Conservation (phyloP, 2,113 vertebrate genomes). For the Dasypus novemcinctus region DNA sequence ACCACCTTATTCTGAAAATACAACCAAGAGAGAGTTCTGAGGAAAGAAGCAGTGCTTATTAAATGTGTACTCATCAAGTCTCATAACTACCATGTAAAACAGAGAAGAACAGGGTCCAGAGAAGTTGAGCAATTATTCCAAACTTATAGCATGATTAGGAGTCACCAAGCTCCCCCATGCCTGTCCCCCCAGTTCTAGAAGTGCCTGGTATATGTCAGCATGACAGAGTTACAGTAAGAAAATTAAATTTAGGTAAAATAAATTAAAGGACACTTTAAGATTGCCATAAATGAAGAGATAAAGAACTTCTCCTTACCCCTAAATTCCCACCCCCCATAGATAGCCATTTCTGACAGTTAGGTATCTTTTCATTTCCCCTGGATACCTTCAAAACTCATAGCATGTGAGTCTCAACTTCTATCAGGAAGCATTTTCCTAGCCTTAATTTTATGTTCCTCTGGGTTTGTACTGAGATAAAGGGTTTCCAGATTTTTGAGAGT, state of each 20-base stretch:
- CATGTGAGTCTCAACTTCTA: not conserved
- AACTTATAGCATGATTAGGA: not conserved
- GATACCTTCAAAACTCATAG: not conserved
- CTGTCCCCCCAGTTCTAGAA: fast-evolving
- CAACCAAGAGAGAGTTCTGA: not conserved
- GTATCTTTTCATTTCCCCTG: not conserved
- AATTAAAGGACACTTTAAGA: not conserved
- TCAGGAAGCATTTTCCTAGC: not conserved
- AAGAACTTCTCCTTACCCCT: not conserved
- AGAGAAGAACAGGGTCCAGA: not conserved
- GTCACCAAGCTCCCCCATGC: not conserved
- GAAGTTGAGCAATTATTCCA: not conserved
- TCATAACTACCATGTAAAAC: not conserved
- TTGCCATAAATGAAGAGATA: not conserved
- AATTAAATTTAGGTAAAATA: not conserved
- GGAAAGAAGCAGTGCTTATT: not conserved
- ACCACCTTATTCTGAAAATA: not conserved
- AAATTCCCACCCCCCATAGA: not conserved
- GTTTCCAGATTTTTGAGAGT: not conserved
- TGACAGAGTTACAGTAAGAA: not conserved
- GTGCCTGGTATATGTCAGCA: not conserved
- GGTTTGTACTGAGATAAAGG: not conserved
- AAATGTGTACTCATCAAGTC: not conserved
- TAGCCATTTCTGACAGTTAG: not conserved
- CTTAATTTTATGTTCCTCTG: not conserved